Conservation (phyloP, 2,888 invertebrate genomes). For the Ormyrus pomaceus region DNA sequence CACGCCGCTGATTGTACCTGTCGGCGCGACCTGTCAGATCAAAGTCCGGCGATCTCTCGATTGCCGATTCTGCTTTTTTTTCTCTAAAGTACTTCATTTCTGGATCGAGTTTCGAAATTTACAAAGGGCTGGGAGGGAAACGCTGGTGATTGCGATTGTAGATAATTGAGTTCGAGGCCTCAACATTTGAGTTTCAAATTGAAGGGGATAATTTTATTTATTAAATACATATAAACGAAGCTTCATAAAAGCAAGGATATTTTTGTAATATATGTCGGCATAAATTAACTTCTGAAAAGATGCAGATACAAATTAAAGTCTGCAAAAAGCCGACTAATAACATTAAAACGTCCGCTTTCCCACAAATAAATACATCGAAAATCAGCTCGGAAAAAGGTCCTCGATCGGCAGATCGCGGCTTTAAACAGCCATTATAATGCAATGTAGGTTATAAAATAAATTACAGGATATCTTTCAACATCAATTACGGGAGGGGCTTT, state of each 20-base stretch:
- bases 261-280: neutral
- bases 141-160: too few relatives aligned
- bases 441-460: conserved; percentile 42
- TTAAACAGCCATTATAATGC: conserved; percentile 17
- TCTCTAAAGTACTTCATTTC: too few relatives aligned
- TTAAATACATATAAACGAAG: too few relatives aligned
- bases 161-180: too few relatives aligned
- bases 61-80: neutral
- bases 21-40: neutral
- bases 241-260: neutral
- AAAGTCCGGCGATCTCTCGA: too few relatives aligned
- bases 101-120: too few relatives aligned
- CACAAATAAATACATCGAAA: neutral
- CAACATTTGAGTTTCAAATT: too few relatives aligned
- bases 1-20: conserved; percentile 14
- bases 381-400: neutral
- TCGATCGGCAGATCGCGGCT: neutral
- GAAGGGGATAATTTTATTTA: too few relatives aligned
- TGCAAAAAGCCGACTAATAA: neutral
- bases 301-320: too few relatives aligned
- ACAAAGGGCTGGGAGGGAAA: too few relatives aligned
- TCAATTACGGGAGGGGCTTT: neutral
- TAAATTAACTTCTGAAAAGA: too few relatives aligned
- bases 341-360: neutral
- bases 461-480: conserved; percentile 40